phyloP scores from a whole-genome alignment of 2,113 vertebrate species.

The Daubentonia madagascariensis region DNA sequence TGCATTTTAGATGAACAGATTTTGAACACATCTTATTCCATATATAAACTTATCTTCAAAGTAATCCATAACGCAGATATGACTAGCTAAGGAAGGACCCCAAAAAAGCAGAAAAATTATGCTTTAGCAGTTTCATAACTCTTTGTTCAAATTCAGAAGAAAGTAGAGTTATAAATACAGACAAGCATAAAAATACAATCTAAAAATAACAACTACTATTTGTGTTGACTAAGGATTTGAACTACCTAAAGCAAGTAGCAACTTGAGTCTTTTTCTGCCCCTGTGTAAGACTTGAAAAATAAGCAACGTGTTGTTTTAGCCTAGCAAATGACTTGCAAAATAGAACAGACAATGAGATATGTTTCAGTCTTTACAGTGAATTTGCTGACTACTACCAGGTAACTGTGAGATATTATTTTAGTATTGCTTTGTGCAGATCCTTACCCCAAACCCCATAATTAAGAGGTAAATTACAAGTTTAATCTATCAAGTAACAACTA shows the following conservation, averaged over 20 bases:
- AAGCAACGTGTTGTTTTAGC: conserved; percentile 13
- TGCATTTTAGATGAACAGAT: background rate
- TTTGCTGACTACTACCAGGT: conserved; percentile 46
- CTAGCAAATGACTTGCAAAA: conserved; percentile 44
- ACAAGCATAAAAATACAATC: background rate
- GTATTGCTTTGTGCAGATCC: conserved; percentile 51
- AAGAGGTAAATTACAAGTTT: conserved; percentile 53
- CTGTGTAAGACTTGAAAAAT: background rate
- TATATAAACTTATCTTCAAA: background rate
- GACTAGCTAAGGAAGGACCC: background rate
- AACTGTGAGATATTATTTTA: conserved; percentile 65
- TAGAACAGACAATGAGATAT: conserved; percentile 7
- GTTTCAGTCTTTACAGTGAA: background rate
- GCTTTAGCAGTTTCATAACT: background rate
- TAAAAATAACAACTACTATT: background rate
- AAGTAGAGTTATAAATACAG: background rate
- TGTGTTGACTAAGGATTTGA: background rate
- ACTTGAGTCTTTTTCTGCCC: background rate
- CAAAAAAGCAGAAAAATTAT: background rate
- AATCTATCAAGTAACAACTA: conserved; percentile 65
- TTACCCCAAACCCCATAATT: conserved; percentile 17
- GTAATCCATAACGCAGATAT: background rate
- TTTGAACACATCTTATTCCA: background rate
- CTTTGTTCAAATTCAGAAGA: background rate
- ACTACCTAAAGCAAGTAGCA: background rate